A percentile compares a stretch with the other conserved stretches of the same genome.
Evolutionary conservation across 2,797 vertebrate species (phyloP).

Genomic region (Aphelocoma californica): DNA sequence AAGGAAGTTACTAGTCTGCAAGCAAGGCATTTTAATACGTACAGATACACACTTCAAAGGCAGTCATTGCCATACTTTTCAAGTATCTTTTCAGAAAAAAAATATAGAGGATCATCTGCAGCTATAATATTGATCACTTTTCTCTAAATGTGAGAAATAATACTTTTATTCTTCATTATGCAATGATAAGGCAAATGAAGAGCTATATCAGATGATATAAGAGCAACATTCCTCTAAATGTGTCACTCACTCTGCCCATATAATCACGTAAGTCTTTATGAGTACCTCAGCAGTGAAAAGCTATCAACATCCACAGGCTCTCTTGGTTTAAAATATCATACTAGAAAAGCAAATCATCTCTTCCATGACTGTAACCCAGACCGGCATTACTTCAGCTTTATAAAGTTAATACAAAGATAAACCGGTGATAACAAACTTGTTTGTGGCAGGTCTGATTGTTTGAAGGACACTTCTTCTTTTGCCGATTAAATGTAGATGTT

Average conservation of each 20-base stretch:
- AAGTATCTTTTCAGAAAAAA: neutral
- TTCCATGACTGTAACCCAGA: neutral
- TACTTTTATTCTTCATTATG: neutral
- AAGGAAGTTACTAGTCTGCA: neutral
- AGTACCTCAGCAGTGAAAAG: neutral
- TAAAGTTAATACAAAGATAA: neutral
- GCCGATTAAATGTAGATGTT: neutral
- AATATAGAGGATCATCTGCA: neutral
- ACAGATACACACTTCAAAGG: neutral
- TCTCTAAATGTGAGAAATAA: neutral
- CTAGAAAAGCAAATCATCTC: neutral
- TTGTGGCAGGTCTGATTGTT: neutral
- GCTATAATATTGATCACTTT: neutral
- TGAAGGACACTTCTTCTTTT: neutral
- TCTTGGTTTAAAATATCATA: neutral
- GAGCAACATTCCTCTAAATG: neutral
- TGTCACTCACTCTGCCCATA: neutral
- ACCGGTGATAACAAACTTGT: neutral
- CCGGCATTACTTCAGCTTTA: neutral
- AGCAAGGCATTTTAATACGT: neutral
- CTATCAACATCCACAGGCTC: neutral
- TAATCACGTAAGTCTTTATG: rapidly evolving
- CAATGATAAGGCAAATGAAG: neutral
- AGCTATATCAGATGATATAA: neutral
- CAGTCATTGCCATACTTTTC: neutral